Conservation (phyloP, 2,797 vertebrate species). For the Artibeus lituratus region DNA sequence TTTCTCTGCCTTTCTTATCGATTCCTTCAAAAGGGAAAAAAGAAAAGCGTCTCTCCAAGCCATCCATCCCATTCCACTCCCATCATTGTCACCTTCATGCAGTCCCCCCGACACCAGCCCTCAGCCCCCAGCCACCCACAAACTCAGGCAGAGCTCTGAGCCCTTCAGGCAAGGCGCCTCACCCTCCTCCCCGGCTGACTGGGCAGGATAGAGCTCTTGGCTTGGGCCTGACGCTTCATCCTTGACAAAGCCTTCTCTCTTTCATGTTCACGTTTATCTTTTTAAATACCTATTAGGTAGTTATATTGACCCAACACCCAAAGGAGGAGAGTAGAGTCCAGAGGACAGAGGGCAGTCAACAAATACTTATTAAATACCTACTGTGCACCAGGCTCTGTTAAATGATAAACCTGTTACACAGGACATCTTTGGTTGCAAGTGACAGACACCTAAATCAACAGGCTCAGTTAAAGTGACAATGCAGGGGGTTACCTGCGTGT, state of each 20-base stretch:
- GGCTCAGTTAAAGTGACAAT: not conserved
- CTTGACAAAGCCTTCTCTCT: not conserved
- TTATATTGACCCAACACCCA: not conserved
- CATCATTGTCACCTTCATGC: not conserved
- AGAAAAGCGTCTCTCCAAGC: not conserved
- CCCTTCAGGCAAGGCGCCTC: not conserved
- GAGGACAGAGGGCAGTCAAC: not conserved
- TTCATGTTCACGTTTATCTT: not conserved
- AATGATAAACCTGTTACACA: not conserved
- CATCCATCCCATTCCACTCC: not conserved
- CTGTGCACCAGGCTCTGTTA: not conserved
- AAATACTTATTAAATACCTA: not conserved
- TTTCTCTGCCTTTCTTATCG: constrained; percentile 24
- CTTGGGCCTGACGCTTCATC: not conserved
- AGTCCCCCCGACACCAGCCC: accelerated
- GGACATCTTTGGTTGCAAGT: not conserved
- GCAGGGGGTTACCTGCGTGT: not conserved
- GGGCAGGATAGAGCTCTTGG: not conserved
- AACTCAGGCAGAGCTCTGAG: too few species aligned
- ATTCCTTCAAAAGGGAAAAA: not conserved
- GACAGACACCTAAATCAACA: not conserved
- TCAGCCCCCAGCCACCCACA: not conserved
- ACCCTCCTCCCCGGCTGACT: not conserved
- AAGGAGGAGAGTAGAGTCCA: not conserved
- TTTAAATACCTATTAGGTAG: not conserved